A percentile compares a stretch with the other conserved stretches of the same genome.
Conservation (phyloP, 1,140 invertebrate species). For the Anoplolepis gracilipes region DNA sequence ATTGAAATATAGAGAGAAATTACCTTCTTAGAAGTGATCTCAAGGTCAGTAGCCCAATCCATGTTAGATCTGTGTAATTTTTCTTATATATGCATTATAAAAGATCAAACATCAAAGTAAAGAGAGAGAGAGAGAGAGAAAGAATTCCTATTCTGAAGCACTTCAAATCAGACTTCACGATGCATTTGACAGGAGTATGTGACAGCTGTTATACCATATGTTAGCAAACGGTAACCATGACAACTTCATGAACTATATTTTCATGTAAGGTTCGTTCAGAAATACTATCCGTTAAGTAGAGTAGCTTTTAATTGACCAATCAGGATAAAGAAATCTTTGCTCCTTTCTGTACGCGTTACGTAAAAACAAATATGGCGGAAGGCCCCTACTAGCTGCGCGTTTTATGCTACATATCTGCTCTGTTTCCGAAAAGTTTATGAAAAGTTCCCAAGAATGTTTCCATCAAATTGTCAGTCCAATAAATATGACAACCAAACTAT, state of each 20-base stretch:
- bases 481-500: not conserved
- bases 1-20: not conserved
- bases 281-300: no score
- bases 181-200: conserved; percentile 3
- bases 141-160: not conserved
- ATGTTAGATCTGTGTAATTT: conserved; percentile 71
- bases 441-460: not conserved
- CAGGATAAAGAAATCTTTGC: no score
- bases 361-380: no score
- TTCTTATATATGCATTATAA: not conserved
- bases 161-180: not conserved
- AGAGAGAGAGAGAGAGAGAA: no score
- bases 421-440: not conserved
- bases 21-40: conserved; percentile 86
- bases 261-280: no score
- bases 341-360: no score
- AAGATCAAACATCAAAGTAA: not conserved
- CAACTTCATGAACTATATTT: no score
- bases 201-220: conserved; percentile 45
- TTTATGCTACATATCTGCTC: not conserved
- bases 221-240: conserved; percentile 82
- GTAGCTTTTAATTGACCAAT: no score
- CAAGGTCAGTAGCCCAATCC: conserved; percentile 86
- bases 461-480: not conserved
- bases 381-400: no score